Percentiles rank a stretch among this genome's conserved stretches.
These are phyloP conservation scores for Oncorhynchus masou DNA, from an alignment of 2,113 vertebrate genomes.

Conservation along the genomic window DNA sequence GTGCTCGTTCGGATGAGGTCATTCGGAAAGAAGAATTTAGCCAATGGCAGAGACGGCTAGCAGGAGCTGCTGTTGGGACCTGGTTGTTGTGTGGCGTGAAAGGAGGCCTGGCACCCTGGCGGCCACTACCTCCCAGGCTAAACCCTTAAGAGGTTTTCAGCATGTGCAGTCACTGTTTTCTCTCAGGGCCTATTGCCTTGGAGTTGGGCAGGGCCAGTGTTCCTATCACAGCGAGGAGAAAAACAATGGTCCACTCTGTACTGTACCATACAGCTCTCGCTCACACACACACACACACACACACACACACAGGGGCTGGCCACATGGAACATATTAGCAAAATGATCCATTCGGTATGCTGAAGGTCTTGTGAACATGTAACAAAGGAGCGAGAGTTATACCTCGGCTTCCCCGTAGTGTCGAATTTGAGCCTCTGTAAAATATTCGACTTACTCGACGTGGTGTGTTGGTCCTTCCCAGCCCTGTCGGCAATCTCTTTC, in stretches of 20 bases:
- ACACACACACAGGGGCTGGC: background rate
- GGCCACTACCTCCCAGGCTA: conserved; percentile 24
- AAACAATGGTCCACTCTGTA: conserved; percentile 54
- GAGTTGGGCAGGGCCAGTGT: conserved; percentile 4
- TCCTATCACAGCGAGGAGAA: conserved; percentile 31
- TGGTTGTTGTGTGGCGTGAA: conserved; percentile 27
- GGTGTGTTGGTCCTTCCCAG: background rate
- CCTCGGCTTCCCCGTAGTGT: background rate
- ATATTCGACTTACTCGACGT: background rate
- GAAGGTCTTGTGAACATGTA: conserved; percentile 42
- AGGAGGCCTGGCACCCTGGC: conserved; percentile 10
- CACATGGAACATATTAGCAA: conserved; percentile 41
- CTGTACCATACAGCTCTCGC: background rate
- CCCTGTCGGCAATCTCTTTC: background rate
- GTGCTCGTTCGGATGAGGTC: conserved; percentile 16
- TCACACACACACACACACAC: background rate
- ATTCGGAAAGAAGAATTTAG: conserved; percentile 19
- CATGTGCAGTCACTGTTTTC: conserved; percentile 27
- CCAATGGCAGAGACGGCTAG: background rate
- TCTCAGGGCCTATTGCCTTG: conserved; percentile 24
- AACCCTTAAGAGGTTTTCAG: conserved; percentile 36
- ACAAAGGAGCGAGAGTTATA: conserved; percentile 23
- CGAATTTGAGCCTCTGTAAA: conserved; percentile 3
- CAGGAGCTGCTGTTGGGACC: background rate
- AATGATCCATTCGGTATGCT: conserved; percentile 30